These are phyloP conservation scores for Panagrolaimus sp. DNA, from an alignment of 1,140 invertebrate genomes.

Conservation along the genomic window DNA sequence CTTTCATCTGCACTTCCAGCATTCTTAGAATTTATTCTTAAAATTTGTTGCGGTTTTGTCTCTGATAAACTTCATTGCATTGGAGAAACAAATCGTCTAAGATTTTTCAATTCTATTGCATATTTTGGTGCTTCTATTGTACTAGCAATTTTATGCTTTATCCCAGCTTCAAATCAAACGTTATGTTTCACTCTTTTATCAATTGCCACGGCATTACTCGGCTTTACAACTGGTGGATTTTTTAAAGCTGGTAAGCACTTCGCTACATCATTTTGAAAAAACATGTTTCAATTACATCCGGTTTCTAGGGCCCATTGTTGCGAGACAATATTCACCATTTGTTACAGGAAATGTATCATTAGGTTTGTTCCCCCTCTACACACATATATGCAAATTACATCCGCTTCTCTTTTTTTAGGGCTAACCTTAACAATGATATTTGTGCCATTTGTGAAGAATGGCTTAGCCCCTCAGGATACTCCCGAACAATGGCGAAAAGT, in stretches of 20 bases:
- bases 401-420: constrained; percentile 19
- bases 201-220: constrained; percentile 45
- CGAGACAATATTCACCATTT: constrained; percentile 54
- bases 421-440: constrained; percentile 54
- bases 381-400: neutral
- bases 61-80: constrained; percentile 45
- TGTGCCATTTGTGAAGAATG: constrained; percentile 45
- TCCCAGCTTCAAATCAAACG: constrained; percentile 36
- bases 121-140: constrained; percentile 47
- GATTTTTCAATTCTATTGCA: constrained; percentile 51
- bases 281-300: too few relatives aligned
- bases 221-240: constrained; percentile 55
- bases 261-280: too few relatives aligned
- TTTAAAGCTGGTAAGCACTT: constrained; percentile 45
- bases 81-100: constrained; percentile 49
- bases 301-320: constrained; percentile 33
- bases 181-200: constrained; percentile 47
- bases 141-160: constrained; percentile 47
- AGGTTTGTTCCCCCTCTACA: constrained; percentile 9
- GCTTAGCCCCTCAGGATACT: constrained; percentile 47
- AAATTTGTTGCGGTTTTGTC: constrained; percentile 43
- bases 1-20: constrained; percentile 54
- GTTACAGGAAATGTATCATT: constrained; percentile 56
- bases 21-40: constrained; percentile 50
- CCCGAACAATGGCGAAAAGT: constrained; percentile 48